Base-by-base conservation (phyloP, 2,888 invertebrate species). In the Ferdinandea cuprea region DNA sequence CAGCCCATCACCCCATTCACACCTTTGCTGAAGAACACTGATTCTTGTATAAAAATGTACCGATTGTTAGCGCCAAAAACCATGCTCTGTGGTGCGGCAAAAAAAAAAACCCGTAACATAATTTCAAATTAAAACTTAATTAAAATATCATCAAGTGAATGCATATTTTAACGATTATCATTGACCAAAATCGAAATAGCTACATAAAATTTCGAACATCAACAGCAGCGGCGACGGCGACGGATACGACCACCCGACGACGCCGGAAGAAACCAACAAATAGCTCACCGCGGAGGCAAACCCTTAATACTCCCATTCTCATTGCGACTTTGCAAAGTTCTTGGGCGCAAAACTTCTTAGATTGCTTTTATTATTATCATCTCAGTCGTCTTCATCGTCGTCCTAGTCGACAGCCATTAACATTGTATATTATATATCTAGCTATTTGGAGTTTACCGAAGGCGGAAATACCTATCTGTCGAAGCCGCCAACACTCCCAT, bases 301-400 rank as follows among this genome's bases (percentile, higher is more conserved):
- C n/a, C 25, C 25, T 5, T 5, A 5, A 25, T 3, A 25, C 28
- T 63, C 35, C 4, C 35, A 2, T 35, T 35, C 66, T n/a, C 30
- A 17, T 17, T 17, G 37, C 19, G 44, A 73, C 63, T 68, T 78
- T 54, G 15, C 35, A 78, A 84, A 79, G 79, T 84, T 84, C 69
- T 42, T 25, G 30, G 56, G 61, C 58, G 59, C 71, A 85, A 44
- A 86, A 86, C 85, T 86, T 86, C 86, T 85, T 85, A 86, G 86
- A 86, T 86, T 86, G 85, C 85, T 86, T 86, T 85, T 86, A 86
- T 86, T 86, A 86, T 86, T 85, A 85, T 78, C 77, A 52, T 69
- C 52, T 52, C 59, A 63, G 46, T 65, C 48, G 58, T 66, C 30
- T 37, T 69, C 30, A 66, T 77, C 85, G 74, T 77, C 54, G 28